Evolutionary conservation across 2,888 invertebrate genomes (phyloP), one percentile per base, ranked within the genome.

Genomic region (Chloroclystis v-ata): DNA sequence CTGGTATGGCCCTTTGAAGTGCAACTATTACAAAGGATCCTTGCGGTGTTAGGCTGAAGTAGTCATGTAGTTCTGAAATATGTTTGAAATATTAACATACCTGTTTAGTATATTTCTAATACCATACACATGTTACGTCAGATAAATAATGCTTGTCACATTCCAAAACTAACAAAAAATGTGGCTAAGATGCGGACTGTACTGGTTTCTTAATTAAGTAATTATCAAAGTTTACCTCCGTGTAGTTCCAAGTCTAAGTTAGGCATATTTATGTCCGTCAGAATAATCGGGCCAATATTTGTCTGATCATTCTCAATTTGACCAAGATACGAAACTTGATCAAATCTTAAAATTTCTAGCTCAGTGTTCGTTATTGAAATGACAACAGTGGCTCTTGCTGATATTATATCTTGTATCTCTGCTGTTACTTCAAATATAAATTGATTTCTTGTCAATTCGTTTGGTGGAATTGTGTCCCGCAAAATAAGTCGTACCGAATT

Each of bases 301-400:
- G 59, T 37, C 1, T 40, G 30, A 16, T 52, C 41, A 12, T 55
- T 52, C 25, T 59, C 52, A 4, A 69, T 57, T 2, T 59, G 44
- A 5, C 71, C 72, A 3, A 58, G 13, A 41, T 69, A 70, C 14
- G 52, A 56, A 6, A 54, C 42, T 38, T 52, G 55, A 35, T 71
- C 65, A 42, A 73, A 73, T 4, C 56, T 60, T 20, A 72, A 61
- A 6, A 59, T 9, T 26, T 32, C 2, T 9, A 4, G 35, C 38
- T 46, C 13, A 48, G 43, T 16, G n/a, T 37, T 33, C 12, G 8
- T 30, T 24, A 63, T 33, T 14, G 49, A 46, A 14, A 65, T 59
- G 1, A 67, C 38, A 9, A 63, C 52, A 1, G 60, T 58, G 0
- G 64, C 47, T 41, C 56, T 56, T n/a, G 55, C 58, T 8, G 50